These are phyloP conservation scores for Glaucopsyche alexis DNA, from an alignment of 2,888 invertebrate genomes.

Conservation along the genomic window DNA sequence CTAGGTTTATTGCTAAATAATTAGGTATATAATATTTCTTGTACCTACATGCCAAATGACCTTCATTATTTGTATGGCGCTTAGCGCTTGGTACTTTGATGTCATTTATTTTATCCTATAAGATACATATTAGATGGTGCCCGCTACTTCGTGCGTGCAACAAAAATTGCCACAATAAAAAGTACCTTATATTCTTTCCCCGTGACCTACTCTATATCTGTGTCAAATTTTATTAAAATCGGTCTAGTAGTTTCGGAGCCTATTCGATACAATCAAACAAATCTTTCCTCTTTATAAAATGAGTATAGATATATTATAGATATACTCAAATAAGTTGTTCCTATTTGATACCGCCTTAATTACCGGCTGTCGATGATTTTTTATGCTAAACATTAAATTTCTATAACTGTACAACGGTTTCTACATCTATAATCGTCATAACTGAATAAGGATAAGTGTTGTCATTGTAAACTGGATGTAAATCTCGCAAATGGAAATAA, in stretches of 20 bases:
- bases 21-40: not conserved
- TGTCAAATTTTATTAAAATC: too few species aligned
- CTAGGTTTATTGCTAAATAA: not conserved
- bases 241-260: too few species aligned
- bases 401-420: not conserved
- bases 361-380: not conserved
- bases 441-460: not conserved
- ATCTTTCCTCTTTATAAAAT: too few species aligned
- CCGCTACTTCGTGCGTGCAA: too few species aligned
- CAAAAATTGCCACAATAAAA: too few species aligned
- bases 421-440: not conserved
- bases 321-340: too few species aligned
- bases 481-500: constrained; percentile 16
- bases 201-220: too few species aligned
- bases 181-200: too few species aligned
- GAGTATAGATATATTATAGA: too few species aligned
- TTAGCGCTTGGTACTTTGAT: not conserved
- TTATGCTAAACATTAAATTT: not conserved
- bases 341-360: not conserved
- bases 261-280: too few species aligned
- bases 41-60: not conserved
- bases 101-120: not conserved
- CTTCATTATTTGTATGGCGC: not conserved
- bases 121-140: too few species aligned
- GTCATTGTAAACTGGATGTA: constrained; percentile 6